Percentiles rank a stretch among this genome's conserved stretches.
phyloP scores from a whole-genome alignment of 2,113 vertebrate genomes.

The Mormyrus iriodes region DNA sequence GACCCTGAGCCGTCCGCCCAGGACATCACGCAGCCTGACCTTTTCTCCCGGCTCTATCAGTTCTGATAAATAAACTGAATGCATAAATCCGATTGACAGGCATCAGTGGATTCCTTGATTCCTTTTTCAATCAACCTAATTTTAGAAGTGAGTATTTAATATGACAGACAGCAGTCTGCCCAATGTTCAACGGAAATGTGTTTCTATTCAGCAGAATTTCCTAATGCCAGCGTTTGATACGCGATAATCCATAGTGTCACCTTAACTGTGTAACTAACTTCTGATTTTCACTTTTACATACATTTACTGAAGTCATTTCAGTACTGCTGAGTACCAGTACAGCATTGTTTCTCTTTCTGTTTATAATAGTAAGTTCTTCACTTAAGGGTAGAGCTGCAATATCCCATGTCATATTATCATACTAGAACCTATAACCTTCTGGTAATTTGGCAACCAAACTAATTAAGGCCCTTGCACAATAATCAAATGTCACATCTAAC shows the following conservation, averaged over 20 bases:
- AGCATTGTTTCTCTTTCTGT: background rate
- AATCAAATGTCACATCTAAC: background rate
- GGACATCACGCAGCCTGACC: background rate
- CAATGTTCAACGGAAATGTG: background rate
- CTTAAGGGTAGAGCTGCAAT: background rate
- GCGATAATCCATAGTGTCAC: background rate
- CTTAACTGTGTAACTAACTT: background rate
- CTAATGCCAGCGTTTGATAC: background rate
- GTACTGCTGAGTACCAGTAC: background rate
- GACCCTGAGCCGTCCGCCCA: background rate
- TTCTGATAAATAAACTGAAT: background rate
- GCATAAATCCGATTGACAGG: background rate
- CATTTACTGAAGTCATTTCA: background rate
- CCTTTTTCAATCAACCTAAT: background rate
- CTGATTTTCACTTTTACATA: background rate
- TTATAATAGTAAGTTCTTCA: background rate
- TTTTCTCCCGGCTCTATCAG: background rate
- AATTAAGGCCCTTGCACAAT: background rate
- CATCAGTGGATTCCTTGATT: background rate
- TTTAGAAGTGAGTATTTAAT: slow-evolving; percentile 7
- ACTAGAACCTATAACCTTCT: background rate
- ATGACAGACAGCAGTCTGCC: background rate
- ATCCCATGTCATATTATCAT: background rate
- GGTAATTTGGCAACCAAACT: background rate
- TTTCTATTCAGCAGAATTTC: background rate